Conservation (phyloP, 2,797 vertebrate species). For the Sebastes aleutianus region DNA sequence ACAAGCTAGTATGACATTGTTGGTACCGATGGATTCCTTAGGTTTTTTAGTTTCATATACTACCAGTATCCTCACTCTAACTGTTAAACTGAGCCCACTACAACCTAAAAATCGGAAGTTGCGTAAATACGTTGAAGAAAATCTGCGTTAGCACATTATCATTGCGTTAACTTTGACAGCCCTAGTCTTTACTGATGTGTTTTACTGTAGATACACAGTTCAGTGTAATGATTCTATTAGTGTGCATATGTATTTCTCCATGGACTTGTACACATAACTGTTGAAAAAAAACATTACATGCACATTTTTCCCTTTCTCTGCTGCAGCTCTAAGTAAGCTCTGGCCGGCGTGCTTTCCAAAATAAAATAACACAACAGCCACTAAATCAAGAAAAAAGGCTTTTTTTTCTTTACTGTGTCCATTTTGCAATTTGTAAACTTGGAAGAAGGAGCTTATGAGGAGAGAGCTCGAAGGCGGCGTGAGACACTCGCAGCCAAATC, state of each 20-base stretch:
- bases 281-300: neutral
- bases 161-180: too few species aligned
- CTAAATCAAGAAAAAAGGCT: neutral
- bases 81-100: too few species aligned
- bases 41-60: too few species aligned
- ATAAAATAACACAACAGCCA: conserved; percentile 2
- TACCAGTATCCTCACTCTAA: too few species aligned
- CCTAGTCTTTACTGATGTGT: too few species aligned
- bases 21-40: too few species aligned
- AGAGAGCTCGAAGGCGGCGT: conserved; percentile 32
- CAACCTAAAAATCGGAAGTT: too few species aligned
- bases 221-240: neutral
- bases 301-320: neutral
- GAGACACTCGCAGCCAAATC: conserved; percentile 35
- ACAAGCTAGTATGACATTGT: too few species aligned
- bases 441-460: conserved; percentile 32
- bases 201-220: neutral
- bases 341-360: conserved; percentile 8
- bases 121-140: too few species aligned
- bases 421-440: conserved; percentile 46
- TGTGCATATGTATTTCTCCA: neutral
- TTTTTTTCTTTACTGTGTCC: conserved; percentile 5
- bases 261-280: neutral
- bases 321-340: conserved; percentile 14
- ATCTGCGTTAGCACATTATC: too few species aligned